Base-by-base conservation (phyloP, 2,113 vertebrate genomes). In the Salvelinus fontinalis region DNA sequence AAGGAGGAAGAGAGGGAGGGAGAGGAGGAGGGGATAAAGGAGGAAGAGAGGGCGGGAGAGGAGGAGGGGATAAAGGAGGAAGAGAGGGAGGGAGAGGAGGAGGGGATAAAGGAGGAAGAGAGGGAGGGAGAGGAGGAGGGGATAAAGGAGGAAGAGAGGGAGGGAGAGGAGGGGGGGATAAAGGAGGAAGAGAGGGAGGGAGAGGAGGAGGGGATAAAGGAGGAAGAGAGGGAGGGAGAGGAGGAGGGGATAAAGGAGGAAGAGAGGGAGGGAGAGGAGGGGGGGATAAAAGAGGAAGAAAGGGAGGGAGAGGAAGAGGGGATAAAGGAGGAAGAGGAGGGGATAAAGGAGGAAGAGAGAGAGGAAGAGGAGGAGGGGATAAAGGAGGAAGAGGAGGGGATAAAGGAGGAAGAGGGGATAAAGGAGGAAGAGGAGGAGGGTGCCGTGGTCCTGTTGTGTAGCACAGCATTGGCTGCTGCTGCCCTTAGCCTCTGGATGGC, bases 401-500 rank as follows among this genome's bases (percentile, higher is more conserved):
- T n/a, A n/a, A n/a, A n/a, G n/a, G n/a, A n/a, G n/a, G n/a, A n/a
- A n/a, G n/a, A n/a, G n/a, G n/a, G n/a, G n/a, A n/a, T n/a, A n/a
- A n/a, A n/a, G n/a, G n/a, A 57, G n/a, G 59, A 60, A 14, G 20
- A n/a, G 57, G 57, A 60, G 59, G 59, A 60, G 59, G 59, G n/a
- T 11, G 5, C 5, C 0, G 54, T 14, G 74, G 13, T 3, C 83
- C 95, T 94, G 88, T 95, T 94, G 89, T 95, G 94, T 76, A 95
- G 91, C 62, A 95, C 94, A 0, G 95, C 95, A 71, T 95, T 95
- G 89, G 18, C n/a, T 20, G 95, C 95, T 51, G 94, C 95, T 0
- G 94, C 95, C 86, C 95, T 95, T 79, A 95, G 89, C 83, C 95
- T 95, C 76, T 95, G 92, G 85, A 95, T 95, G 85, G 95, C 95